These are phyloP conservation scores for Prunella strophiata DNA, from an alignment of 2,797 vertebrate genomes.

Conservation along the genomic window DNA sequence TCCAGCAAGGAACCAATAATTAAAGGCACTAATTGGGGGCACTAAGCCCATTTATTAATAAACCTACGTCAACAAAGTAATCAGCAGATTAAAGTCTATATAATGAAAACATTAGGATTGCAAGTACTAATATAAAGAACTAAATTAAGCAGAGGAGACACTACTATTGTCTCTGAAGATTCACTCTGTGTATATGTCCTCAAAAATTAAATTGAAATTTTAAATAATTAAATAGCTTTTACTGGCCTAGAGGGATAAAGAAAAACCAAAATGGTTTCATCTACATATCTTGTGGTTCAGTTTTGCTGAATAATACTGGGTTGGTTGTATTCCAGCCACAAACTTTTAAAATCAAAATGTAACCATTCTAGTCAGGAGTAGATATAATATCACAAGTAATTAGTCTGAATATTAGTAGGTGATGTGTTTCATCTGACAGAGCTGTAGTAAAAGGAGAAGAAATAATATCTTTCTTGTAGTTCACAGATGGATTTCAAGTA, in stretches of 20 bases:
- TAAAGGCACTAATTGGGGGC: slow-evolving; percentile 64
- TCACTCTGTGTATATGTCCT: neutral
- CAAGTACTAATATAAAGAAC: slow-evolving; percentile 52
- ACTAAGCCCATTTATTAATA: slow-evolving; percentile 73
- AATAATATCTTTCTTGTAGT: neutral
- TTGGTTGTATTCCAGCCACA: neutral
- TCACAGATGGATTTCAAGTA: neutral
- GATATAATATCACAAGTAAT: neutral
- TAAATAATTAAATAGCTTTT: slow-evolving; percentile 40
- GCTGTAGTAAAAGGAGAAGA: neutral
- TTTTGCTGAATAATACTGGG: neutral
- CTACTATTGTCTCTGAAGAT: slow-evolving; percentile 27
- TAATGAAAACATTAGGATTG: slow-evolving; percentile 61
- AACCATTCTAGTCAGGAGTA: neutral
- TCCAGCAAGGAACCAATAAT: slow-evolving; percentile 56
- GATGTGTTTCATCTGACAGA: neutral
- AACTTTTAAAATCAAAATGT: neutral
- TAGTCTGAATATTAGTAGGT: neutral
- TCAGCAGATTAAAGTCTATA: slow-evolving; percentile 50
- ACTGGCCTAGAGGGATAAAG: neutral
- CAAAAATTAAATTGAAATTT: slow-evolving; percentile 49
- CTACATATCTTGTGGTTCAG: neutral
- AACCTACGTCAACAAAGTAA: slow-evolving; percentile 69
- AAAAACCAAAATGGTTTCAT: neutral
- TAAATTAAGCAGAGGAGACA: slow-evolving; percentile 24